phyloP scores from a whole-genome alignment of 2,113 vertebrate genomes.

The Rhinoderma darwinii region DNA sequence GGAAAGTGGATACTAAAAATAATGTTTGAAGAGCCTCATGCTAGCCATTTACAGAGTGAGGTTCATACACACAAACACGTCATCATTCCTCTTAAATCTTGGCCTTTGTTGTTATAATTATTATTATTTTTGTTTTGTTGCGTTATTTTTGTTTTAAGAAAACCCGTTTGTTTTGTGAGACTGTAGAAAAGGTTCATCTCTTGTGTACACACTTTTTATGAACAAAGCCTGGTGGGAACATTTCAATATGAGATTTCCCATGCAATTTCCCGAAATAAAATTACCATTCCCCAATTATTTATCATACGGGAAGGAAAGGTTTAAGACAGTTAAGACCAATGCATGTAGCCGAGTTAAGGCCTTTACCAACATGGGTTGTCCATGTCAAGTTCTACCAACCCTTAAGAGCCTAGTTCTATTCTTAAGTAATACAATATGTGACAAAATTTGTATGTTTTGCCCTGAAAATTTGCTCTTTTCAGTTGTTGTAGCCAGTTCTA shows the following conservation, averaged over 20 bases:
- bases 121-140: slow-evolving; percentile 56
- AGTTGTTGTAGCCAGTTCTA: slow-evolving; percentile 23
- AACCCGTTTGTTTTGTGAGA: slow-evolving; percentile 64
- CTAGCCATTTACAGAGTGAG: slow-evolving; percentile 69
- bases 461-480: slow-evolving; percentile 19
- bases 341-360: neutral
- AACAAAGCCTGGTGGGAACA: slow-evolving; percentile 61
- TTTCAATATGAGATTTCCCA: slow-evolving; percentile 29
- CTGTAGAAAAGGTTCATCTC: slow-evolving; percentile 80
- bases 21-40: slow-evolving; percentile 75
- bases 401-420: slow-evolving; percentile 24
- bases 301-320: slow-evolving; percentile 4
- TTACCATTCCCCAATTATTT: slow-evolving; percentile 19
- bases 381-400: neutral
- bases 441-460: slow-evolving; percentile 23
- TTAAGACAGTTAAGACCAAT: slow-evolving; percentile 2
- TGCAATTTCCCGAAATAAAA: neutral
- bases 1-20: slow-evolving; percentile 62
- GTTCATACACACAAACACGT: slow-evolving; percentile 70
- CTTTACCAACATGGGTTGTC: neutral
- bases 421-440: neutral
- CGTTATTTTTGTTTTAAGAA: slow-evolving; percentile 66
- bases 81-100: slow-evolving; percentile 88
- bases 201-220: slow-evolving; percentile 81
- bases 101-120: slow-evolving; percentile 80